Evolutionary conservation across 2,113 vertebrate species (phyloP).

Genomic region (Sakesphorus luctuosus): DNA sequence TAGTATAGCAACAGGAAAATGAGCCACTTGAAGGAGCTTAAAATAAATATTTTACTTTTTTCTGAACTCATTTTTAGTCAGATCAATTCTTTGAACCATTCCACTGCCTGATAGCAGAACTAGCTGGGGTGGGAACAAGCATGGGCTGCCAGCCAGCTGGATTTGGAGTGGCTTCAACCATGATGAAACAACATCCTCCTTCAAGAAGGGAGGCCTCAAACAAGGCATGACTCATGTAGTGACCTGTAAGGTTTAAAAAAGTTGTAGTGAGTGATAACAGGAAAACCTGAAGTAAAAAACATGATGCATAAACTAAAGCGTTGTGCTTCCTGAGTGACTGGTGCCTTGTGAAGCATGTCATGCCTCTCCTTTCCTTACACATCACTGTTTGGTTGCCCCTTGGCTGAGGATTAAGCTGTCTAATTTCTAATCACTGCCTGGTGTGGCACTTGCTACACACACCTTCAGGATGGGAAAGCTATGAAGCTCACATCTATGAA

Average conservation of each 20-base stretch:
- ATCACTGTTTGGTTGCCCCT: not conserved
- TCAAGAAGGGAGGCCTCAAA: not conserved
- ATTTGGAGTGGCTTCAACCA: not conserved
- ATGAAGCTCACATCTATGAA: not conserved
- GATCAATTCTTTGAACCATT: not conserved
- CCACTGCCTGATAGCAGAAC: not conserved
- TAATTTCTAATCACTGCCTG: not conserved
- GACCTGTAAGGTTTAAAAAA: not conserved
- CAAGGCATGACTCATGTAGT: not conserved
- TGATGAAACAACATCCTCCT: not conserved
- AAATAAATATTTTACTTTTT: not conserved
- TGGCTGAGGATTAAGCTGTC: not conserved
- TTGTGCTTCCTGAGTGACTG: not conserved
- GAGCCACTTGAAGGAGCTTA: not conserved
- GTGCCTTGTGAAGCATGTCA: rapidly evolving
- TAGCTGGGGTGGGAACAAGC: not conserved
- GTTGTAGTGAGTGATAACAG: not conserved
- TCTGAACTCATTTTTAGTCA: not conserved
- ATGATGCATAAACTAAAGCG: not conserved
- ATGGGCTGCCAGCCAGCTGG: rapidly evolving
- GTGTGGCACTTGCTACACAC: not conserved
- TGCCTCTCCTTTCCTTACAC: not conserved
- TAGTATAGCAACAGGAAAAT: not conserved
- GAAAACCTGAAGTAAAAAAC: not conserved
- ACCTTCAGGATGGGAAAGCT: not conserved